Conservation (phyloP, 2,113 vertebrate genomes). For the Lipophrys pholis region DNA sequence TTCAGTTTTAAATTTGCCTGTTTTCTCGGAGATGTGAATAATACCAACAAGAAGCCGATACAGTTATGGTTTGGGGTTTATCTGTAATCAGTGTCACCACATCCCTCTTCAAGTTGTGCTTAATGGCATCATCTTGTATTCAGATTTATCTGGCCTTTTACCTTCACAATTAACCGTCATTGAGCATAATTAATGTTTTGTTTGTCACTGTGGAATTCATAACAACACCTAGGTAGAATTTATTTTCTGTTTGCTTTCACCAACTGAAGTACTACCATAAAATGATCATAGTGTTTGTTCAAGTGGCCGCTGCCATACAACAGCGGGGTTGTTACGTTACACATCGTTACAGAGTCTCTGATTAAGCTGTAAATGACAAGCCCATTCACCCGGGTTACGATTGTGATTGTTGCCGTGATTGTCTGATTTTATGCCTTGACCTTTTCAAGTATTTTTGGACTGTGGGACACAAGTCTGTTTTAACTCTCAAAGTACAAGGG, state of each 20-base stretch:
- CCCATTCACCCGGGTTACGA: background rate
- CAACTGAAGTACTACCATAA: background rate
- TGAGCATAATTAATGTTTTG: background rate
- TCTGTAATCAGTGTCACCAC: background rate
- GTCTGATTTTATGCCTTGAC: conserved; percentile 12
- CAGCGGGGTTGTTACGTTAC: background rate
- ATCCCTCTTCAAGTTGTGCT: background rate
- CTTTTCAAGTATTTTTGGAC: conserved; percentile 9
- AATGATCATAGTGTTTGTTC: background rate
- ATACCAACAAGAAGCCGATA: background rate
- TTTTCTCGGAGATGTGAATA: background rate
- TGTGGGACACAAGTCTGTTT: conserved; percentile 24
- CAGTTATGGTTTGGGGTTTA: background rate
- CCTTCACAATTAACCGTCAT: background rate
- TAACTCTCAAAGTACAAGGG: background rate
- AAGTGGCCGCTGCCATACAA: background rate
- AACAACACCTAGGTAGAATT: background rate
- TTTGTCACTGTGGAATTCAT: background rate
- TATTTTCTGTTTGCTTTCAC: background rate
- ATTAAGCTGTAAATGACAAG: background rate
- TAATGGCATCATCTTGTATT: background rate
- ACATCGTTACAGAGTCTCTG: background rate
- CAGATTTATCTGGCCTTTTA: background rate
- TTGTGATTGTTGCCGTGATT: conserved; percentile 10
- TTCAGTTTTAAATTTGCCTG: conserved; percentile 5